Base-by-base conservation (phyloP, 2,888 invertebrate genomes). In the Troides helena region DNA sequence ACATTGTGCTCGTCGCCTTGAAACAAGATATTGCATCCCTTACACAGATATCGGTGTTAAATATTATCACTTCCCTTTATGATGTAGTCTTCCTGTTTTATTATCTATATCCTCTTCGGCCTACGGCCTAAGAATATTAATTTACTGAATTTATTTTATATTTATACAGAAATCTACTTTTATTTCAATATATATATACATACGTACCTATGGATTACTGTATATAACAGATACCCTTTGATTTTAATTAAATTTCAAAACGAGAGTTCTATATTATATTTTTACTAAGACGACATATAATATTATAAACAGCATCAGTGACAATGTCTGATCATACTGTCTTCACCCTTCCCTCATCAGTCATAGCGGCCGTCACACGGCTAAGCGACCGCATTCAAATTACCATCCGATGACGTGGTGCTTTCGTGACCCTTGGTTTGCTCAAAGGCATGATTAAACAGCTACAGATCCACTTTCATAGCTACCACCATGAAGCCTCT, bases 321-420 rank as follows among this genome's bases (percentile, higher is more conserved):
- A 88, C 88, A 86, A 83, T 85, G 82, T 79, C 82, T 81, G 88
- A 88, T 89, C 89, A 83, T 83, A 78, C 85, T 85, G 87, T 89
- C 86, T 88, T 90, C 87, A 90, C 90, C 90, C 91, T 90, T 91
- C 85, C 83, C 89, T 90, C 92, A 92, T 92, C 92, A 90, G 91
- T 92, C 92, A 92, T 90, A 80, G 80, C 85, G 80, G 83, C 78
- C 86, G 88, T 88, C 88, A 87, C 82, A 83, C 85, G 86, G 88
- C 90, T 89, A 90, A 91, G 91, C 90, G 92, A 87, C 88, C 91
- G 82, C 89, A 92, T 92, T 92, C 92, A 92, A 92, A 92, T 92
- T 92, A 88, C 89, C 85, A 84, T 82, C 85, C 87, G 88, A 92
- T 92, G 92, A 92, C 92, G 88, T 78, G 85, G 89, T 89, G 90